A percentile compares a stretch with the other conserved stretches of the same genome.
phyloP scores from a whole-genome alignment of 2,113 vertebrate species.

The Peromyscus polionotus region DNA sequence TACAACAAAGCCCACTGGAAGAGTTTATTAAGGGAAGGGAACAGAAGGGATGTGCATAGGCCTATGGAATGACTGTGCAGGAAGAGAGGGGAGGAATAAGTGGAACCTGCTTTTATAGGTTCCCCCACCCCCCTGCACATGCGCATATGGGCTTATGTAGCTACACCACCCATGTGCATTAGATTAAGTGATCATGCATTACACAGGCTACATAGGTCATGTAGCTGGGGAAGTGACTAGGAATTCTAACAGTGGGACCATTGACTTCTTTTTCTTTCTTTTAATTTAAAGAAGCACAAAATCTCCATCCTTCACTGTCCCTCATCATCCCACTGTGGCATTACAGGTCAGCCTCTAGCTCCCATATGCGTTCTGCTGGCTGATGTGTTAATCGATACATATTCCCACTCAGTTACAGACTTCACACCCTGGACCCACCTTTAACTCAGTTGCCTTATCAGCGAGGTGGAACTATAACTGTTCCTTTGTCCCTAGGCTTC shows the following conservation, averaged over 20 bases:
- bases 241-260: not conserved
- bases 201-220: too few species aligned
- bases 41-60: too few species aligned
- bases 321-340: not conserved
- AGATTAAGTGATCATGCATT: too few species aligned
- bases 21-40: too few species aligned
- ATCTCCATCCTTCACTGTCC: not conserved
- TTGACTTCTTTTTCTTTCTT: not conserved
- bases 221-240: too few species aligned
- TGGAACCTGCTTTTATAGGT: too few species aligned
- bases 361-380: not conserved
- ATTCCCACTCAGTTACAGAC: not conserved
- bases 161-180: too few species aligned
- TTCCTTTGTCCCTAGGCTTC: not conserved
- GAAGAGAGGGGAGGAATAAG: too few species aligned
- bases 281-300: constrained; percentile 10
- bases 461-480: not conserved
- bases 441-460: not conserved
- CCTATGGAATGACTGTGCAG: too few species aligned
- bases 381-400: not conserved
- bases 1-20: too few species aligned
- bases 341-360: not conserved
- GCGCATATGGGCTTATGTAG: too few species aligned
- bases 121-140: too few species aligned
- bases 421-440: not conserved